These are phyloP conservation scores for Bucorvus abyssinicus DNA, from an alignment of 2,797 vertebrate genomes.

Conservation along the genomic window DNA sequence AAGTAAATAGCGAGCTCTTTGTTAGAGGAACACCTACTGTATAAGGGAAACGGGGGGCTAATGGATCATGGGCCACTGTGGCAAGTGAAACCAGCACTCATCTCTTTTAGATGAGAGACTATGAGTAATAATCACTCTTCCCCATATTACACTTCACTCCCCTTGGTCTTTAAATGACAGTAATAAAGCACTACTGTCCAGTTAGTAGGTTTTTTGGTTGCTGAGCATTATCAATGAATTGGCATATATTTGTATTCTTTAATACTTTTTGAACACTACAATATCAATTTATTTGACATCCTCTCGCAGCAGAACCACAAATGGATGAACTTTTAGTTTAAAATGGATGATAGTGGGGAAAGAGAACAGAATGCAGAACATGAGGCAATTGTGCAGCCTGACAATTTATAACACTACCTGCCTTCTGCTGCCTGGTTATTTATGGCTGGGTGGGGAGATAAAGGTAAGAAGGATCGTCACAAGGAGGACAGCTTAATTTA, in stretches of 20 bases:
- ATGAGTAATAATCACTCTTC: constrained; percentile 8
- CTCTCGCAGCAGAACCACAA: not conserved
- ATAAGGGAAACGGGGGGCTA: not conserved
- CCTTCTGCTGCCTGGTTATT: constrained; percentile 57
- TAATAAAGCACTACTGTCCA: constrained; percentile 1
- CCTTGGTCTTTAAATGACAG: constrained; percentile 10
- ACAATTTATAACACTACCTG: constrained; percentile 68
- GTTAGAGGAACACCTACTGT: not conserved
- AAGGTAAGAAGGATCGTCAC: constrained; percentile 53
- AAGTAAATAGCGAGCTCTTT: not conserved
- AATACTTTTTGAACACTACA: constrained; percentile 26
- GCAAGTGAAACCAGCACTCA: not conserved
- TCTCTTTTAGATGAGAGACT: not conserved
- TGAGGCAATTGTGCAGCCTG: constrained; percentile 54
- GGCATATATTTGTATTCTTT: constrained; percentile 28
- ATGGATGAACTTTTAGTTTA: constrained; percentile 56
- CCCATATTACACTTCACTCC: not conserved
- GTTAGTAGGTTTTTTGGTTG: not conserved
- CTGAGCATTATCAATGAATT: constrained; percentile 23
- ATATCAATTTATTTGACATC: constrained; percentile 15
- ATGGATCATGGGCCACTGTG: not conserved
- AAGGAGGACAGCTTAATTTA: constrained; percentile 64
- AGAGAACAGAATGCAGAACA: constrained; percentile 63
- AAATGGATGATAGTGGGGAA: constrained; percentile 51
- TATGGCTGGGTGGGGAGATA: constrained; percentile 61